These are phyloP conservation scores for Oncorhynchus tshawytscha DNA, from an alignment of 2,113 vertebrate genomes.

Conservation along the genomic window DNA sequence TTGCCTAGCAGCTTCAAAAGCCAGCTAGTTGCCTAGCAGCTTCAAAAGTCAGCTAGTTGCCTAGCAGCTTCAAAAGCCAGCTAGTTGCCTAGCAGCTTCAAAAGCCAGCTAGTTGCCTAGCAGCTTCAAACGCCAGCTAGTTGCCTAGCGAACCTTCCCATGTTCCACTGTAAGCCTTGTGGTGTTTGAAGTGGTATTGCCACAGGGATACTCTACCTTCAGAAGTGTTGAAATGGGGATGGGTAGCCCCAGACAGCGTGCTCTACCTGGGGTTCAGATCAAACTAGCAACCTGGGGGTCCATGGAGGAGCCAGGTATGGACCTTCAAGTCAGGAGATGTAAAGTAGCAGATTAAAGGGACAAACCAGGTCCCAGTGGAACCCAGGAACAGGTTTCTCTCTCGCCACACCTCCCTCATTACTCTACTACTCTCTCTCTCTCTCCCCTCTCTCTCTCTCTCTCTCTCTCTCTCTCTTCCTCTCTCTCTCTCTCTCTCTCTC, in stretches of 20 bases:
- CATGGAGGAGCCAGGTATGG: slow-evolving; percentile 2
- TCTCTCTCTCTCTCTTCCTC: neutral
- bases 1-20: neutral
- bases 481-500: too few species aligned
- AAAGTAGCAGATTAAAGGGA: slow-evolving; percentile 11
- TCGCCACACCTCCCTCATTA: neutral
- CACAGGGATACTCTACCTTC: too few species aligned
- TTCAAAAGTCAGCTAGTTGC: neutral
- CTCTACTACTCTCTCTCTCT: neutral
- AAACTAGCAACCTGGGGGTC: neutral
- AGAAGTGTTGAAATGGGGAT: too few species aligned
- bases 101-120: neutral
- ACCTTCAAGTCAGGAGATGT: slow-evolving; percentile 34
- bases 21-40: neutral
- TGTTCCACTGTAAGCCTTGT: neutral
- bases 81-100: neutral
- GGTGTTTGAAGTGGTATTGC: neutral
- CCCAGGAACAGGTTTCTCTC: neutral
- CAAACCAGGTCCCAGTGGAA: slow-evolving; percentile 5
- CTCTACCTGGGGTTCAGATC: slow-evolving; percentile 10
- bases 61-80: neutral
- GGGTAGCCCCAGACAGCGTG: neutral
- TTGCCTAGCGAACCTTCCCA: neutral
- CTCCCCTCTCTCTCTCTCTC: neutral
- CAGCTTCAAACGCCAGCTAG: too few species aligned